Conservation (phyloP, 2,888 invertebrate species). For the Branchipolynoe longqiensis region DNA sequence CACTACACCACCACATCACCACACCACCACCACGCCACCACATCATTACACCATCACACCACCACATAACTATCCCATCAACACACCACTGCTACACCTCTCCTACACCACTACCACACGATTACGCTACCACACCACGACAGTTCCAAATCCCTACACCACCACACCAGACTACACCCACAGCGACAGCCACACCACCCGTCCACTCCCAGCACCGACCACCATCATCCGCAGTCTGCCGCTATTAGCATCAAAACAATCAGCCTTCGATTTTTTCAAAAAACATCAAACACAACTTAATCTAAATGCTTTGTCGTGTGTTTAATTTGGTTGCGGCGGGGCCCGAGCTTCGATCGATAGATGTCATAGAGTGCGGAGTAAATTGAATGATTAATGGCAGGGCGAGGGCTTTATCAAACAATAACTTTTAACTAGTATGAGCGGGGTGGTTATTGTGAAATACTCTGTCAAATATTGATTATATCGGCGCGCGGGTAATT, state of each 20-base stretch:
- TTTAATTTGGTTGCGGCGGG: conserved; percentile 52
- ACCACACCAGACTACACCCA: too few relatives aligned
- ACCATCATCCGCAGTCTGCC: background rate
- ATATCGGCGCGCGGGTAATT: conserved; percentile 49
- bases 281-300: conserved; percentile 54
- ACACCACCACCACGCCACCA: too few relatives aligned
- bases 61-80: too few relatives aligned
- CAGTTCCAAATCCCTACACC: too few relatives aligned
- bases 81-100: too few relatives aligned
- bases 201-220: background rate
- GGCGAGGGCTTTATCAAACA: conserved; percentile 45
- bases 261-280: conserved; percentile 51
- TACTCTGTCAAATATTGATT: conserved; percentile 57
- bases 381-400: conserved; percentile 54
- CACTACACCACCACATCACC: too few relatives aligned
- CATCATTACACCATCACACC: too few relatives aligned
- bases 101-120: too few relatives aligned
- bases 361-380: conserved; percentile 33
- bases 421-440: conserved; percentile 50
- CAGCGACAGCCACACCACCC: too few relatives aligned
- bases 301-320: conserved; percentile 57
- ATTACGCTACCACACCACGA: too few relatives aligned
- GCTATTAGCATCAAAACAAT: conserved; percentile 55
- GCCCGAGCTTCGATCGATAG: conserved; percentile 52
- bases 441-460: conserved; percentile 50